Conservation (phyloP, 2,797 vertebrate genomes). For the Sebastes trivittatus region DNA sequence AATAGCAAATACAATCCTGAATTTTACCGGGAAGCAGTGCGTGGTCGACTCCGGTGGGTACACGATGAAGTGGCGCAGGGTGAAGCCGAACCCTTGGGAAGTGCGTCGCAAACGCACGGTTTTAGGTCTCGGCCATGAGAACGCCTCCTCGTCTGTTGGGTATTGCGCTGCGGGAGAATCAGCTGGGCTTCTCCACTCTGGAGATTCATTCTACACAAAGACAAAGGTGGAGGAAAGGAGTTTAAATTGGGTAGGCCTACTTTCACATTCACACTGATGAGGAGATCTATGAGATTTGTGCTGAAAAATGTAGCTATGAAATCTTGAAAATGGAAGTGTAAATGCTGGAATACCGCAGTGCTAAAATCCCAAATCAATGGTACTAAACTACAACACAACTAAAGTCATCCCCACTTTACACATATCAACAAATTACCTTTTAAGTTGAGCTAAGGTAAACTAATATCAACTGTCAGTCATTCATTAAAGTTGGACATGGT, state of each 20-base stretch:
- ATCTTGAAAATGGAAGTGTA: not conserved
- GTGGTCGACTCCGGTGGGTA: conserved; percentile 95
- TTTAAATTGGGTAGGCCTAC: not conserved
- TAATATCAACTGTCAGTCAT: not conserved
- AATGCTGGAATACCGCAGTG: not conserved
- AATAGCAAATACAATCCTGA: not conserved
- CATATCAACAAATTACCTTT: not conserved
- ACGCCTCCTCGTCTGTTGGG: conserved; percentile 89
- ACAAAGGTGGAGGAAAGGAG: not conserved
- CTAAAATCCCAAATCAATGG: not conserved
- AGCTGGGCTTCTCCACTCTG: conserved; percentile 86
- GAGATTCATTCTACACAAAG: conserved; percentile 65
- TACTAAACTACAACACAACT: not conserved
- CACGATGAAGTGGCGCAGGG: conserved; percentile 98
- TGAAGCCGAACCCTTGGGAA: conserved; percentile 95
- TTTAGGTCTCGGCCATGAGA: conserved; percentile 95
- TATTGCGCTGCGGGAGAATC: conserved; percentile 78
- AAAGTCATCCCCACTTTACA: not conserved
- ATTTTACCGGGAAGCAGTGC: conserved; percentile 89
- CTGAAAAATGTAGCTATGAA: not conserved
- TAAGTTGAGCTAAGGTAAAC: not conserved
- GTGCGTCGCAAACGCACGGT: conserved; percentile 89
- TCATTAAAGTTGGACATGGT: not conserved
- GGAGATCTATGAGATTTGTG: too few relatives aligned
- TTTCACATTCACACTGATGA: not conserved